phyloP scores from a whole-genome alignment of 2,113 vertebrate genomes.

The Ranitomeya variabilis region DNA sequence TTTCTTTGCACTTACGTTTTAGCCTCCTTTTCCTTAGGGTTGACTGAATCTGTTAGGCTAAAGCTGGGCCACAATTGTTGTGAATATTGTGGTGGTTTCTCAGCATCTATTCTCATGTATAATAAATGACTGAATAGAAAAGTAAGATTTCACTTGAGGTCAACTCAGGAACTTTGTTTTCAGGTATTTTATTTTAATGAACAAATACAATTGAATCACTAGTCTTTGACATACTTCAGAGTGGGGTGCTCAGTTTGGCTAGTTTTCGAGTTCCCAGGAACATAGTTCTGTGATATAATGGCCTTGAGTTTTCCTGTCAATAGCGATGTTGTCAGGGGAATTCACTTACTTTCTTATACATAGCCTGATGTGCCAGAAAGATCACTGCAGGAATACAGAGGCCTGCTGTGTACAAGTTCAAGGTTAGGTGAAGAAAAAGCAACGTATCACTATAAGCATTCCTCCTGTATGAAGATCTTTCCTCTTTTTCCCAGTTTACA shows the following conservation, averaged over 20 bases:
- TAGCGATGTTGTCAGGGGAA: not conserved
- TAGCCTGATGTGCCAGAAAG: not conserved
- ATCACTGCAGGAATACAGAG: not conserved
- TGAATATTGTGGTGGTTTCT: no score
- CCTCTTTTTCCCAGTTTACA: not conserved
- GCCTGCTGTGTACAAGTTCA: not conserved
- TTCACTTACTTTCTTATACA: not conserved
- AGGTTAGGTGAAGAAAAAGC: conserved; percentile 3
- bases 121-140: no score
- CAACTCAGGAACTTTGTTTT: no score
- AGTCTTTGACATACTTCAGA: no score
- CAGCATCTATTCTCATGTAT: no score
- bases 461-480: not conserved
- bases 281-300: not conserved
- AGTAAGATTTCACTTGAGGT: no score
- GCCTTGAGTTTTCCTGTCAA: not conserved
- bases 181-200: no score
- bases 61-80: no score
- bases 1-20: no score
- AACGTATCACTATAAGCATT: not conserved
- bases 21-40: no score
- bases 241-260: not conserved
- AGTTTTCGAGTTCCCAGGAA: not conserved
- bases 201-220: no score
- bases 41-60: no score